Percentiles rank a stretch among this genome's conserved stretches.
phyloP scores from a whole-genome alignment of 2,888 invertebrate species.

The Amblyjoppa fuscipennis region DNA sequence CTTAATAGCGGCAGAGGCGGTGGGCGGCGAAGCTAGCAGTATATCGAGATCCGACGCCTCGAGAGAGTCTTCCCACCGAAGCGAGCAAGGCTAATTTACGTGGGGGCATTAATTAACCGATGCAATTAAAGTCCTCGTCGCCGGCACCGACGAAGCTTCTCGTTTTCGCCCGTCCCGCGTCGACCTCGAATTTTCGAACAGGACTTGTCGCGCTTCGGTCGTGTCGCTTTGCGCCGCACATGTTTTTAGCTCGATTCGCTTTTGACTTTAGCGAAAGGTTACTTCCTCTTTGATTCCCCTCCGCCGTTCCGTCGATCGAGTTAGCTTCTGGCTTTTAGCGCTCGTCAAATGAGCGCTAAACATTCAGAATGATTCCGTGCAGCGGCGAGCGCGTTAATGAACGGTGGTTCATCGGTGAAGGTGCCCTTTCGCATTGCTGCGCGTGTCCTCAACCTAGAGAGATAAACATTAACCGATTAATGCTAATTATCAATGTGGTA shows the following conservation, averaged over 20 bases:
- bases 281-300: background rate
- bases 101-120: conserved; percentile 67
- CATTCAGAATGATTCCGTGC: background rate
- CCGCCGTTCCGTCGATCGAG: background rate
- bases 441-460: too few species aligned
- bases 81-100: conserved; percentile 68
- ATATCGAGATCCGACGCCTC: conserved; percentile 51
- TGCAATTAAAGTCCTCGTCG: conserved; percentile 65
- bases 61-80: conserved; percentile 62
- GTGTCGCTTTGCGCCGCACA: background rate
- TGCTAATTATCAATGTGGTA: too few species aligned
- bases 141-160: conserved; percentile 23
- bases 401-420: background rate
- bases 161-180: background rate
- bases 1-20: conserved; percentile 23
- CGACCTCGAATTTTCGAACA: conserved; percentile 51
- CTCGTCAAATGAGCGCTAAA: background rate
- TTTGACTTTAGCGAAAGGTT: background rate
- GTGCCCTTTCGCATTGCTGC: background rate
- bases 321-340: background rate
- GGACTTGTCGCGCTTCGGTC: background rate
- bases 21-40: background rate
- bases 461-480: too few species aligned
- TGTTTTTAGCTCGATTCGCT: background rate
- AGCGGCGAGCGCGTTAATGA: background rate